Percentiles rank a stretch among this genome's conserved stretches.
Evolutionary conservation across 1,140 invertebrate genomes (phyloP).

Genomic region (Euwallacea similis): DNA sequence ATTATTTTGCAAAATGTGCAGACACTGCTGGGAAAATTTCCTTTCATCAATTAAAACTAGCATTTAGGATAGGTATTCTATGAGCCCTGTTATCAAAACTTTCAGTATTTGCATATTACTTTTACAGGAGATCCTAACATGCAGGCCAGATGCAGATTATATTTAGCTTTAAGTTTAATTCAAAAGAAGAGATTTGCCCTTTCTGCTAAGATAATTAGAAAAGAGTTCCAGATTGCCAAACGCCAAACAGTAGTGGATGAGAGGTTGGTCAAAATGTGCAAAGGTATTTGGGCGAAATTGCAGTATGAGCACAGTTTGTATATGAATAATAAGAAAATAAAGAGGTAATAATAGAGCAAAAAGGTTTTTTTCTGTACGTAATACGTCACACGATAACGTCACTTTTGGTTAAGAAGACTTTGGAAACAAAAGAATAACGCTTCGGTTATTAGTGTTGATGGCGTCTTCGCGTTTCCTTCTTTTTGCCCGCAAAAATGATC

Average conservation of each 20-base stretch:
- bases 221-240: conserved; percentile 64
- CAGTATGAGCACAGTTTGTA: conserved; percentile 59
- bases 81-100: not conserved
- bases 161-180: conserved; percentile 83
- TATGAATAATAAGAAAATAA: conserved; percentile 13
- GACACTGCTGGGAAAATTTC: conserved; percentile 86
- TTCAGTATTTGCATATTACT: not conserved
- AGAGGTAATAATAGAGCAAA: conserved; percentile 9
- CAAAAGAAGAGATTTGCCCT: conserved; percentile 71
- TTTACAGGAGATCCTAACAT: conserved; percentile 71
- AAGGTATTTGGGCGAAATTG: conserved; percentile 80
- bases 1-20: conserved; percentile 78
- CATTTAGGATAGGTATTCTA: conserved; percentile 61
- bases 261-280: conserved; percentile 75
- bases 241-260: conserved; percentile 57
- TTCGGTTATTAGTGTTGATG: too few relatives aligned
- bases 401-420: too few relatives aligned
- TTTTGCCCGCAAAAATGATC: too few relatives aligned
- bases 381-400: not conserved
- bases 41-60: conserved; percentile 75
- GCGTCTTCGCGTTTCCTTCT: too few relatives aligned
- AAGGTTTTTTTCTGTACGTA: not conserved
- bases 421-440: too few relatives aligned
- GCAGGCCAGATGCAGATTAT: conserved; percentile 79
- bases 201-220: conserved; percentile 68